Evolutionary conservation across 2,113 vertebrate species (phyloP).

Genomic region (Alectura lathami): DNA sequence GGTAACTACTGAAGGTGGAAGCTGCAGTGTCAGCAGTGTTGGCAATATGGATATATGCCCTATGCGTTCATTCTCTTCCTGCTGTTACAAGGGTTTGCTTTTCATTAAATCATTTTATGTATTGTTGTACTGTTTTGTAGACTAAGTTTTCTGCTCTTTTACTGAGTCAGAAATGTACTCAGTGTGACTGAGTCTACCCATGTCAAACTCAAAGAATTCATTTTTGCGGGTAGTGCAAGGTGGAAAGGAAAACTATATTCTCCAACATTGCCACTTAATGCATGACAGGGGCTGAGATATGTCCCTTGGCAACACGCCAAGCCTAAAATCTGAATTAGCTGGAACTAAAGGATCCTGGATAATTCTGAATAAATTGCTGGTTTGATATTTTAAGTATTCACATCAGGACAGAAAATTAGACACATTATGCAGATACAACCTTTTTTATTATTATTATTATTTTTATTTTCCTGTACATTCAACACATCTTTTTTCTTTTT

Average conservation of each 20-base stretch:
- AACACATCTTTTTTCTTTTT: too few species aligned
- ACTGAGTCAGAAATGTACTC: background rate
- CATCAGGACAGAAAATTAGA: too few species aligned
- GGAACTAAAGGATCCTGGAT: background rate
- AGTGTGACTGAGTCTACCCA: too few species aligned
- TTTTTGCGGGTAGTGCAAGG: background rate
- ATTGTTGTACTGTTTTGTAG: background rate
- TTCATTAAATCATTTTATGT: background rate
- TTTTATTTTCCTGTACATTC: too few species aligned
- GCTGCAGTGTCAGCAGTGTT: background rate
- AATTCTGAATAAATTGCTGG: background rate
- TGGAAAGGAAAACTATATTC: background rate
- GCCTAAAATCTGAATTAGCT: background rate
- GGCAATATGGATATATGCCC: background rate
- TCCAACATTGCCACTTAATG: background rate
- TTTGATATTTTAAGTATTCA: background rate
- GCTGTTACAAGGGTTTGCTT: background rate
- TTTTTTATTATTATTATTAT: too few species aligned
- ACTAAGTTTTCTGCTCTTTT: background rate
- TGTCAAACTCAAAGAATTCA: background rate
- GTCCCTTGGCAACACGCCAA: too few species aligned
- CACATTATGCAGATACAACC: too few species aligned
- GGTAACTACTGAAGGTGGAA: background rate
- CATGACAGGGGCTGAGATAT: background rate
- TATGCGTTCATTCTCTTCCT: background rate